Percentiles rank a stretch among this genome's conserved stretches.
These are phyloP conservation scores for Sprattus sprattus DNA, from an alignment of 2,113 vertebrate genomes.

Conservation along the genomic window DNA sequence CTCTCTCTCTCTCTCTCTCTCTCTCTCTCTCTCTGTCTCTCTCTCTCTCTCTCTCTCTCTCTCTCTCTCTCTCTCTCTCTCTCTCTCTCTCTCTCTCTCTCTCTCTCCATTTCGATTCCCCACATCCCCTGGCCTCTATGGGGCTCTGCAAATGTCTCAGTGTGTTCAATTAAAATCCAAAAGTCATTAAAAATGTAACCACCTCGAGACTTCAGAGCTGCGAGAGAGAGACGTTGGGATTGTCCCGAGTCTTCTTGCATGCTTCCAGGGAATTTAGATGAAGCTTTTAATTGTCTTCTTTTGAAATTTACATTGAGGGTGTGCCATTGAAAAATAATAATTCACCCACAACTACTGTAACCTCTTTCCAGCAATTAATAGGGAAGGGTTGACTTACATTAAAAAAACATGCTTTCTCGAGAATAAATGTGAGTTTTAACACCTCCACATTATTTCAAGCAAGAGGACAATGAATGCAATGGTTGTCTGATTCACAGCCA, in stretches of 20 bases:
- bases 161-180: constrained; percentile 55
- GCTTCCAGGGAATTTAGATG: constrained; percentile 37
- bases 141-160: constrained; percentile 51
- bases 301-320: constrained; percentile 38
- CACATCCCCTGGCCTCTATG: constrained; percentile 39
- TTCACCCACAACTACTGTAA: background rate
- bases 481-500: too few species aligned
- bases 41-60: background rate
- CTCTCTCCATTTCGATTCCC: constrained; percentile 40
- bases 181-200: constrained; percentile 58
- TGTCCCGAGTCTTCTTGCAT: constrained; percentile 12
- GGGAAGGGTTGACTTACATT: background rate
- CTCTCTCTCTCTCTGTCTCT: background rate
- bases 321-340: constrained; percentile 7
- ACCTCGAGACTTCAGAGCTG: constrained; percentile 28
- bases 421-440: background rate
- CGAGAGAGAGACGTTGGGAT: constrained; percentile 43
- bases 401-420: background rate
- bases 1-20: background rate
- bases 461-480: background rate
- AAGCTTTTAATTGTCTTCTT: constrained; percentile 36
- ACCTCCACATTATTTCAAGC: background rate
- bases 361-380: background rate
- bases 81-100: background rate
- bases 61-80: too few species aligned